Evolutionary conservation across 2,113 vertebrate species (phyloP), one percentile per base, ranked within the genome.

Genomic region (Sapayoa aenigma): DNA sequence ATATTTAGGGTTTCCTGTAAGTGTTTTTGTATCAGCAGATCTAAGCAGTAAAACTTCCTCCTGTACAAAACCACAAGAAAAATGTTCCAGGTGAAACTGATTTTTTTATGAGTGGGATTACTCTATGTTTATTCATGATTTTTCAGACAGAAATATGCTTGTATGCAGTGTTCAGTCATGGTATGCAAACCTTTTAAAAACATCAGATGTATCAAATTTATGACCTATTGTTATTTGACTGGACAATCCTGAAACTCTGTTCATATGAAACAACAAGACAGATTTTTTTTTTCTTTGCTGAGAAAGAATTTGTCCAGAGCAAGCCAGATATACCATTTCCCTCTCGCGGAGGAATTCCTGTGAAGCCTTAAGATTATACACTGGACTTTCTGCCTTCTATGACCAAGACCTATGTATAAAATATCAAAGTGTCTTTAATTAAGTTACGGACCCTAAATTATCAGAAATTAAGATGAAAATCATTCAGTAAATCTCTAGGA

Each of bases 131-230:
- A 41, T 35, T 47, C 28, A 24, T 33, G 8, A 30, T 81, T 66
- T 76, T 80, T 27, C 21, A 60, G 23, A 37, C 8, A 88, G 20
- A 76, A 76, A 49, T 71, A 60, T 5, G 15, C 27, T 65, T 84
- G 27, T 11, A 39, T 49, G 19, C 24, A 59, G 12, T 50, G 28
- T 55, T 71, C 20, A n/a, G 7, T 22, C 0, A 0, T 50, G 22
- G 8, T 44, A 56, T 28, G 21, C 9, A 60, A 25, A 28, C 22
- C 9, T n/a, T 71, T 46, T 56, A 33, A 67, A 76, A 59, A 23
- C 11, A 21, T 12, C 21, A 81, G 25, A n/a, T 14, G 3, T 16
- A 42, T 52, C 55, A 73, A 52, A 58, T 58, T 46, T 53, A 42
- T 52, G 16, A 20, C 9, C 31, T 42, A 18, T 53, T 37, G 9